Base-by-base conservation (phyloP, 2,113 vertebrate species). In the Sturnira hondurensis region DNA sequence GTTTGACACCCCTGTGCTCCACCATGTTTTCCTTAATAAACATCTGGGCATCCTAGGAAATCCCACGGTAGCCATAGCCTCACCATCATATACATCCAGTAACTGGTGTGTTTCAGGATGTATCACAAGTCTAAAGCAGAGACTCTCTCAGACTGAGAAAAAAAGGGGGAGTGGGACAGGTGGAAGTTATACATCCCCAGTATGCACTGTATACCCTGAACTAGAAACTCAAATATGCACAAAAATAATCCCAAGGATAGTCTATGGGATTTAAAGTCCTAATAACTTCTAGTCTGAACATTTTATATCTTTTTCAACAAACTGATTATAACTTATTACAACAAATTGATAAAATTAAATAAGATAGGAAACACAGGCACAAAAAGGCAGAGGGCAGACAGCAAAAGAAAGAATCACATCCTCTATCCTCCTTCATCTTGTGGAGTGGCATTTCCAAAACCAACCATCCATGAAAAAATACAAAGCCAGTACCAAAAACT, bases 241-340 rank as follows among this genome's bases (percentile, higher is more conserved):
- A 92, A 84, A 87, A 63, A 77, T 19, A 85, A 92, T 24, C 17
- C 19, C 38, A 86, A 28, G 19, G 56, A 22, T 85, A 67, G 12
- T 76, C 52, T 94, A 76, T 8, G 15, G 63, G 87, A 93, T 89
- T 94, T 84, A 91, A 96, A 90, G 70, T 86, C 41, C 86, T 96
- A 95, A 73, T 73, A 91, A 94, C 41, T 73, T 94, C 9, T 76
- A 74, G 38, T 87, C 52, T 95, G 91, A 95, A 92, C 31, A 83
- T 28, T 91, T 92, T 86, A 70, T 68, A 12, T 90, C 36, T 88
- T 88, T 96, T 96, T 94, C 65, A 90, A 83, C 56, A 83, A 95
- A 92, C 7, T n/a, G n/a, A n/a, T n/a, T n/a, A n/a, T n/a, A n/a
- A n/a, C n/a, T n/a, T 14, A 80, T 70, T 71, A 85, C 4, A 63